Conservation (phyloP, 2,797 vertebrate species). For the Microctenopoma stevenorrisi region DNA sequence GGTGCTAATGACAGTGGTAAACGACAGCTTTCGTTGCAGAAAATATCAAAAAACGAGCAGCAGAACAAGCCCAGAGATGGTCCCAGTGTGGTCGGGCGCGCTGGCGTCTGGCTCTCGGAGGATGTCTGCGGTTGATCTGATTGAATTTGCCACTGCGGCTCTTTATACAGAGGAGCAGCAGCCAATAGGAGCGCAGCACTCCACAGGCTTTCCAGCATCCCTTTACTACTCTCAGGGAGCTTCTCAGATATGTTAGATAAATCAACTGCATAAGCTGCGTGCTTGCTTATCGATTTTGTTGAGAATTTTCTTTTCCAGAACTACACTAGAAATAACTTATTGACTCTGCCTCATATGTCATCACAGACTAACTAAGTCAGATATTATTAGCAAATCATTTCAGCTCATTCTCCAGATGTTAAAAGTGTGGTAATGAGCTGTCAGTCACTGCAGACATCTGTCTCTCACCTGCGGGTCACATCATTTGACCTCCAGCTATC, state of each 20-base stretch:
- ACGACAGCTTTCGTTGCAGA: neutral
- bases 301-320: neutral
- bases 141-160: slow-evolving; percentile 77
- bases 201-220: slow-evolving; percentile 54
- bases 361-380: neutral
- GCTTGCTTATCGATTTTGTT: neutral
- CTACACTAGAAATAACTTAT: neutral
- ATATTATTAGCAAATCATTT: neutral
- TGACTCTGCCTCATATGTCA: neutral
- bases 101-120: slow-evolving; percentile 1
- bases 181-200: slow-evolving; percentile 77
- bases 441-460: slow-evolving; percentile 23
- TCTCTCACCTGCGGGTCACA: slow-evolving; percentile 33
- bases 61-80: slow-evolving; percentile 9
- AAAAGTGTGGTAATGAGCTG: neutral
- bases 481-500: slow-evolving; percentile 36
- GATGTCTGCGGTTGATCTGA: slow-evolving; percentile 77
- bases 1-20: slow-evolving; percentile 9
- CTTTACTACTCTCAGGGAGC: slow-evolving; percentile 28
- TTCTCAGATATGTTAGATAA: slow-evolving; percentile 24
- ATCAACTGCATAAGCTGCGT: neutral
- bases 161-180: slow-evolving; percentile 74
- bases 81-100: slow-evolving; percentile 30
- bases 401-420: neutral
- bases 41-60: slow-evolving; percentile 2